These are phyloP conservation scores for Otolemur garnettii DNA, from an alignment of 2,113 vertebrate genomes.

Conservation along the genomic window DNA sequence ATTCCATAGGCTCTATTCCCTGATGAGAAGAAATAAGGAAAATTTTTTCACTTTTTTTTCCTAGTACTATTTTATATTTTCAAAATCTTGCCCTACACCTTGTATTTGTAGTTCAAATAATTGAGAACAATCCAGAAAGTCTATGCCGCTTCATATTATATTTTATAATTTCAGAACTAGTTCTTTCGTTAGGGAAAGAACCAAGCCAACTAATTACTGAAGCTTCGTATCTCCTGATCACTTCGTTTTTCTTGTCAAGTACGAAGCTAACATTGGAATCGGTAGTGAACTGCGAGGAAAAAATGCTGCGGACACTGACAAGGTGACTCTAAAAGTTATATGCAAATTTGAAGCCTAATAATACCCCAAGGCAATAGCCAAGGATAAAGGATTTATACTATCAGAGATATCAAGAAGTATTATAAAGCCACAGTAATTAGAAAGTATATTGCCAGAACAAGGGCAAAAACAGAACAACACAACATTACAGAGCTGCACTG, in stretches of 20 bases:
- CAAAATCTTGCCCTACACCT: neutral
- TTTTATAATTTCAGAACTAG: constrained; percentile 49
- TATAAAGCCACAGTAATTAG: neutral
- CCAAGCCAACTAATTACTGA: neutral
- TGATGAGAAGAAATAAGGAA: neutral
- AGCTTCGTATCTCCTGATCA: neutral
- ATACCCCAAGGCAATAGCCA: neutral
- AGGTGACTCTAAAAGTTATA: constrained; percentile 26
- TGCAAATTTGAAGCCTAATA: constrained; percentile 21
- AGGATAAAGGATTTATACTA: constrained; percentile 29
- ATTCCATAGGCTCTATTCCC: neutral
- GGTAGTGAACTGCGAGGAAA: neutral
- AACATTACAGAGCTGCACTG: neutral
- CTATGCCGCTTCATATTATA: neutral
- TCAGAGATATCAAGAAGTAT: constrained; percentile 1
- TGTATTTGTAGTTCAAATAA: neutral
- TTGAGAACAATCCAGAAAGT: neutral
- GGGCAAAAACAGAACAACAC: neutral
- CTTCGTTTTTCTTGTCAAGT: constrained; percentile 8
- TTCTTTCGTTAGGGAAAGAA: neutral
- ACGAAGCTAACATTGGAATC: neutral
- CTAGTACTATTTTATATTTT: neutral
- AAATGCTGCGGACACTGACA: neutral
- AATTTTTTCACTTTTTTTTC: neutral
- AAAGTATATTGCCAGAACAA: neutral